A percentile compares a stretch with the other conserved stretches of the same genome.
Evolutionary conservation across 1,140 invertebrate species (phyloP).

Genomic region (Zeugodacus cucurbitae): DNA sequence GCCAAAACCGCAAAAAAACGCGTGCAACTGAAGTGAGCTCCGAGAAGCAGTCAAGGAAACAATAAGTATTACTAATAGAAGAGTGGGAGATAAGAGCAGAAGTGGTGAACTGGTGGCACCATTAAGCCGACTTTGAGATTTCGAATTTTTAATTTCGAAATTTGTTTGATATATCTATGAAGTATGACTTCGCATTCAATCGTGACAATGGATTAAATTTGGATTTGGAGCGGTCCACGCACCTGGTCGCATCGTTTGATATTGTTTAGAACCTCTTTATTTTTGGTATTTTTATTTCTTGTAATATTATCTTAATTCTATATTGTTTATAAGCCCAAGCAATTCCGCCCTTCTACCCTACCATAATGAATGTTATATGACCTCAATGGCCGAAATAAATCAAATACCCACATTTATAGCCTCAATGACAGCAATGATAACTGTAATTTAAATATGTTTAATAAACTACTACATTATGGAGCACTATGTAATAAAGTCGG

Average conservation of each 20-base stretch:
- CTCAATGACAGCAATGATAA: not conserved
- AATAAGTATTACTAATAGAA: not conserved
- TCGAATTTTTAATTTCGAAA: no score
- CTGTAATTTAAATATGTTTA: not conserved
- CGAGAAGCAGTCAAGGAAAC: not conserved
- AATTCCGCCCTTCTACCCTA: not conserved
- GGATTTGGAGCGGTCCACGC: not conserved
- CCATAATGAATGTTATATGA: not conserved
- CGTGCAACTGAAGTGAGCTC: not conserved
- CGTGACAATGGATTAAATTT: not conserved
- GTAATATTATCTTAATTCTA: not conserved
- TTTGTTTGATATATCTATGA: not conserved
- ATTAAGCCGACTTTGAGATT: no score
- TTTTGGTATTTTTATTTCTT: not conserved
- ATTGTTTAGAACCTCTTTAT: not conserved
- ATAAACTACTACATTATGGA: not conserved
- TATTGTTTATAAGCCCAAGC: not conserved
- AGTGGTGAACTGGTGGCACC: not conserved
- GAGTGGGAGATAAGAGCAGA: not conserved
- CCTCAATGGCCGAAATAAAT: not conserved
- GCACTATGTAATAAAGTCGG: not conserved
- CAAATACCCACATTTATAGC: not conserved
- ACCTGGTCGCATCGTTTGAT: not conserved
- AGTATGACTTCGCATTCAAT: not conserved
- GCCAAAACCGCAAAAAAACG: not conserved